phyloP scores from a whole-genome alignment of 2,113 vertebrate species.

The Leuciscus idus region DNA sequence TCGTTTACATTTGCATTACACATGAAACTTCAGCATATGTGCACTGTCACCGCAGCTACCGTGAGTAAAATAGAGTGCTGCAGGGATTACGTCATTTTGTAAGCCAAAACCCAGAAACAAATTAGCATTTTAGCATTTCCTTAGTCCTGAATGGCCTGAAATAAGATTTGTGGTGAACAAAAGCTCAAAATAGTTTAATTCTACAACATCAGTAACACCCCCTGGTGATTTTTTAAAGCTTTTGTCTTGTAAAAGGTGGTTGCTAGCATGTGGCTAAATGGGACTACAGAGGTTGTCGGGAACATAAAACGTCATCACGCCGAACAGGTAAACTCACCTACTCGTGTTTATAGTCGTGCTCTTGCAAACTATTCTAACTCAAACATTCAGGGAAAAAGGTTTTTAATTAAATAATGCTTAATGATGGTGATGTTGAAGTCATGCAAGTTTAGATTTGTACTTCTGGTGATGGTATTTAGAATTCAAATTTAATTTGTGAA shows the following conservation, averaged over 20 bases:
- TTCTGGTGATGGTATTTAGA: background rate
- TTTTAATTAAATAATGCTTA: background rate
- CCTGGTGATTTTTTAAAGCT: background rate
- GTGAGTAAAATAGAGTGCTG: background rate
- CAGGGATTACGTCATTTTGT: background rate
- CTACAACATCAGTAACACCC: background rate
- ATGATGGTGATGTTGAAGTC: background rate
- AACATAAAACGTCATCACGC: background rate
- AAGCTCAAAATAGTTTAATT: background rate
- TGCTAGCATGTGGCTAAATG: background rate
- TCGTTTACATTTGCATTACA: background rate
- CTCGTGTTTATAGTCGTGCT: background rate
- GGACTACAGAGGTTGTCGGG: background rate
- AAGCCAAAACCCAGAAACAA: background rate
- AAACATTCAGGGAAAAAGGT: background rate
- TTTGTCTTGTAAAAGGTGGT: background rate
- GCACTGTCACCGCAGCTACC: background rate
- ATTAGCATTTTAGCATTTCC: background rate
- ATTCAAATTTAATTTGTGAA: background rate
- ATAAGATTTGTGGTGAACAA: background rate
- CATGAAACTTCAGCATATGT: background rate
- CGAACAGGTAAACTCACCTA: background rate
- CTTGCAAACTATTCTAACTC: background rate
- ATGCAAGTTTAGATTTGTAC: background rate
- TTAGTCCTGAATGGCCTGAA: background rate